These are phyloP conservation scores for Menidia beryllina DNA, from an alignment of 2,113 vertebrate genomes.

Conservation along the genomic window DNA sequence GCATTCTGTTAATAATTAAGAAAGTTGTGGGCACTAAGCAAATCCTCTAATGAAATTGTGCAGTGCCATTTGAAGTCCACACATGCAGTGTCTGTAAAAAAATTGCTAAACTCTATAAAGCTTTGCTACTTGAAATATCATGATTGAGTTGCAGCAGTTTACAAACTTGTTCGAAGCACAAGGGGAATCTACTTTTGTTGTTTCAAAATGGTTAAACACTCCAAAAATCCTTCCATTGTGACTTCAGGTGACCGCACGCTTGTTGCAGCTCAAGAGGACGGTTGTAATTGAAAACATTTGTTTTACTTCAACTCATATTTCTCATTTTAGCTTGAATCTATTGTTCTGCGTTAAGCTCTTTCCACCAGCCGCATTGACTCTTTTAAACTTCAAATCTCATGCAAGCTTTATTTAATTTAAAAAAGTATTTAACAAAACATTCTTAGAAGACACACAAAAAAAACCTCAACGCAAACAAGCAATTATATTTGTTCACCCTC, in stretches of 20 bases:
- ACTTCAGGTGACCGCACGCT: slow-evolving; percentile 7
- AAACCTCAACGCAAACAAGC: slow-evolving; percentile 75
- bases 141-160: background rate
- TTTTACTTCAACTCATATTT: background rate
- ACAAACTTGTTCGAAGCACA: too few species aligned
- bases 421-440: slow-evolving; percentile 22
- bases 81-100: background rate
- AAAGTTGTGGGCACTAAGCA: slow-evolving; percentile 42
- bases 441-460: slow-evolving; percentile 44
- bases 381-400: slow-evolving; percentile 1
- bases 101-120: slow-evolving; percentile 69
- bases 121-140: slow-evolving; percentile 79
- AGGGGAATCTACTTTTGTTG: too few species aligned
- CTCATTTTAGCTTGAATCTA: background rate
- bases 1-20: slow-evolving; percentile 28
- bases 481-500: slow-evolving; percentile 81
- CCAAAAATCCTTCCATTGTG: too few species aligned
- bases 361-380: background rate
- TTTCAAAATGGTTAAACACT: too few species aligned
- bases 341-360: slow-evolving; percentile 9
- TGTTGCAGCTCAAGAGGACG: slow-evolving; percentile 40
- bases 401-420: slow-evolving; percentile 26
- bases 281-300: slow-evolving; percentile 53
- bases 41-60: slow-evolving; percentile 13
- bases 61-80: background rate